Conservation (phyloP, 2,797 vertebrate species). For the Delichon dasypus region DNA sequence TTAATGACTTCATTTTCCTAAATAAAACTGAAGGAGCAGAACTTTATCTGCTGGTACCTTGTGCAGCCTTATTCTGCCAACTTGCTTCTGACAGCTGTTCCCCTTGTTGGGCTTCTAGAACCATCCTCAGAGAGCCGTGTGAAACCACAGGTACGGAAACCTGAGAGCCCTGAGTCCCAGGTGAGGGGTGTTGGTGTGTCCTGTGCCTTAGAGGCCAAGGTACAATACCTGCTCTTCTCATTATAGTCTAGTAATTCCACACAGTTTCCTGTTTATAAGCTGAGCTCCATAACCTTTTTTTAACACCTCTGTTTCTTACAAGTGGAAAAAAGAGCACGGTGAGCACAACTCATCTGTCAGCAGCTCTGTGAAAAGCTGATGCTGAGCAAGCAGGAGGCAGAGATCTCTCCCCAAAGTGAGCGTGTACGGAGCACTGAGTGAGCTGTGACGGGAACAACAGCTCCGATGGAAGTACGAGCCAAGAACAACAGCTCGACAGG, state of each 20-base stretch:
- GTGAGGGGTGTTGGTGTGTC: neutral
- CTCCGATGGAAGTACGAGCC: neutral
- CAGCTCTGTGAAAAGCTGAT: neutral
- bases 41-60: neutral
- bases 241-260: neutral
- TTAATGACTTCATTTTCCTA: neutral
- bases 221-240: neutral
- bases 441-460: neutral
- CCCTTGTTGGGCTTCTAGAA: neutral
- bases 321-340: neutral
- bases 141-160: neutral
- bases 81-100: neutral
- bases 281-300: neutral
- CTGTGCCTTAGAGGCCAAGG: neutral
- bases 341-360: neutral
- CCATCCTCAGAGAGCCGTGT: neutral
- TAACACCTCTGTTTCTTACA: neutral
- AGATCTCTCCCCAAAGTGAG: neutral
- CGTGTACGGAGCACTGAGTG: neutral
- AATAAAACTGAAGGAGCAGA: neutral
- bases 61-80: neutral
- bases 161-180: neutral
- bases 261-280: neutral
- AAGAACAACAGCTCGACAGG: slow-evolving; percentile 7
- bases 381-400: slow-evolving; percentile 12